Evolutionary conservation across 1,140 invertebrate genomes (phyloP).

Genomic region (Mizuhopecten yessoensis): DNA sequence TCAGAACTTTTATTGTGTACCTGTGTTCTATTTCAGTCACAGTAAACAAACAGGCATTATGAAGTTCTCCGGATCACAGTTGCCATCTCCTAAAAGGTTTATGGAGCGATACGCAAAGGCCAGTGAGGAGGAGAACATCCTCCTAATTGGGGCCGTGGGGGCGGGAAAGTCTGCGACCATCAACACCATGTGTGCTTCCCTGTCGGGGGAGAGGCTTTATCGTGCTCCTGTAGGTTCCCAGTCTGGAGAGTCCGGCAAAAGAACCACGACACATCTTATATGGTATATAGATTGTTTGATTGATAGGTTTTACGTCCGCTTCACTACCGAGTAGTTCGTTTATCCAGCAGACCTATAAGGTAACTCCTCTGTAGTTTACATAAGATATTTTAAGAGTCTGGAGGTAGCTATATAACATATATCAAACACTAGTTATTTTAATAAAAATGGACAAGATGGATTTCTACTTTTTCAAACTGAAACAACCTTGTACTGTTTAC

Average conservation of each 20-base stretch:
- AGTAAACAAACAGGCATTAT: neutral
- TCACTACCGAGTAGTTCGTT: too few relatives aligned
- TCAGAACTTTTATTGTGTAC: too few relatives aligned
- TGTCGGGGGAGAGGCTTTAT: conserved; percentile 59
- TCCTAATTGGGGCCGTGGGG: conserved; percentile 58
- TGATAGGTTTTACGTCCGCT: too few relatives aligned
- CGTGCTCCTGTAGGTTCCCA: conserved; percentile 57
- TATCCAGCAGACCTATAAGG: too few relatives aligned
- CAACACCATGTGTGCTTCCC: conserved; percentile 55
- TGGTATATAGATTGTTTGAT: conserved; percentile 58
- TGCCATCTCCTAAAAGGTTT: conserved; percentile 57
- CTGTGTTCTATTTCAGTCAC: neutral
- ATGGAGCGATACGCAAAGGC: conserved; percentile 53
- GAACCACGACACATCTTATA: conserved; percentile 62
- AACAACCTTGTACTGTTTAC: too few relatives aligned
- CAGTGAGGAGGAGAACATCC: conserved; percentile 51
- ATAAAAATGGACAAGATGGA: too few relatives aligned
- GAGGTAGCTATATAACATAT: too few relatives aligned
- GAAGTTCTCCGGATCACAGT: conserved; percentile 1
- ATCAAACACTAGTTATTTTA: too few relatives aligned
- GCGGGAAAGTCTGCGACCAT: conserved; percentile 61
- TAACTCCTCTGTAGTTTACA: too few relatives aligned
- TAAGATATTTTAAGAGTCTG: too few relatives aligned
- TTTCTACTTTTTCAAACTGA: too few relatives aligned
- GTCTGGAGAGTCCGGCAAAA: conserved; percentile 19